These are phyloP conservation scores for Sarcophaga rosellei DNA, from an alignment of 2,888 invertebrate species.

Conservation along the genomic window DNA sequence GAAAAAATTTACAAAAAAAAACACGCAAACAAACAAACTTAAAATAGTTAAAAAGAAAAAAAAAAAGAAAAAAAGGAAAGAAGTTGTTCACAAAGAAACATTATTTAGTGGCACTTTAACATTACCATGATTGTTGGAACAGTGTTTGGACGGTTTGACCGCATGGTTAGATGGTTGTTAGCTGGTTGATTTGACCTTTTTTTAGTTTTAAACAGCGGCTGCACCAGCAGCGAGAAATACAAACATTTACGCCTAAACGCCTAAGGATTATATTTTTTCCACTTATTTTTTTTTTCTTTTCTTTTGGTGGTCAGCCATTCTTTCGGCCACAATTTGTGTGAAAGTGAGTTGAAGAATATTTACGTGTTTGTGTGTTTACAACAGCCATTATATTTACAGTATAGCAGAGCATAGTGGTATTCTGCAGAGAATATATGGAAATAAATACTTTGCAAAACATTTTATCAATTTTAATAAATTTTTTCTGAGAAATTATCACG, in stretches of 20 bases:
- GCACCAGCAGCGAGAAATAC: constrained; percentile 18
- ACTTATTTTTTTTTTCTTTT: neutral
- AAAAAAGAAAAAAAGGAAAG: neutral
- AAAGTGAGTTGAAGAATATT: constrained; percentile 22
- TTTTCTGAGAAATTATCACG: too few species aligned
- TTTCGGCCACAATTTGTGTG: constrained; percentile 61
- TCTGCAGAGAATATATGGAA: too few species aligned
- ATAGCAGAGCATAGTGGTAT: too few species aligned
- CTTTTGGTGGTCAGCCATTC: constrained; percentile 43
- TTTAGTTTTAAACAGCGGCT: constrained; percentile 28
- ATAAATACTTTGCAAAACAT: too few species aligned
- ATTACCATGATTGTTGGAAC: constrained; percentile 48
- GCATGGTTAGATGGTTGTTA: neutral
- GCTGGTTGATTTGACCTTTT: constrained; percentile 27
- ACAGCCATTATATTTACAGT: neutral
- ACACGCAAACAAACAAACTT: neutral
- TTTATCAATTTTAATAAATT: too few species aligned
- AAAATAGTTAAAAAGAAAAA: constrained; percentile 27
- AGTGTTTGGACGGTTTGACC: constrained; percentile 30
- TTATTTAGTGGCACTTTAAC: constrained; percentile 60
- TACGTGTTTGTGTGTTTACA: neutral
- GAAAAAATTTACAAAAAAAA: constrained; percentile 12
- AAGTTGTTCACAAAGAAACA: constrained; percentile 54
- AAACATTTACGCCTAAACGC: constrained; percentile 56
- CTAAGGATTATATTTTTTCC: constrained; percentile 25